phyloP scores from a whole-genome alignment of 2,888 invertebrate genomes.

The Zygogramma bicolorata region DNA sequence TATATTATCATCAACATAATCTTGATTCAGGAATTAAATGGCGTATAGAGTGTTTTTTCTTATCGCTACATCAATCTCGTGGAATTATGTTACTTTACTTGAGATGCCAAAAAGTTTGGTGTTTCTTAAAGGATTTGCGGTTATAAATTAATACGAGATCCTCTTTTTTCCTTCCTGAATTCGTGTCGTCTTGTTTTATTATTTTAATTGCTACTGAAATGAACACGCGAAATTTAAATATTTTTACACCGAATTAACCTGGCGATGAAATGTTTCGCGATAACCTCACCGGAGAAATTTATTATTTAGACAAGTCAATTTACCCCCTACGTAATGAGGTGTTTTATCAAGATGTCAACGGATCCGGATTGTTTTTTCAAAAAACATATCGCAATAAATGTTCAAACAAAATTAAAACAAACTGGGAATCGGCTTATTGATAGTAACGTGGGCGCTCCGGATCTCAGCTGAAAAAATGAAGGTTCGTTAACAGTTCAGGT shows the following conservation, averaged over 20 bases:
- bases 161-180: conserved; percentile 17
- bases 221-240: conserved; percentile 43
- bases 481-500: too few relatives aligned
- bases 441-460: too few relatives aligned
- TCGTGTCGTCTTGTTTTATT: conserved; percentile 33
- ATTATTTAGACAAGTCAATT: conserved; percentile 21
- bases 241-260: conserved; percentile 45
- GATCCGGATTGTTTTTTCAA: too few relatives aligned
- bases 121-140: conserved; percentile 17
- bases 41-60: conserved; percentile 43
- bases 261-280: conserved; percentile 35
- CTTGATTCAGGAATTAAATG: conserved; percentile 38
- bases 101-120: conserved; percentile 36
- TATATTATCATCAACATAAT: conserved; percentile 36
- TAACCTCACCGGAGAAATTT: conserved; percentile 35
- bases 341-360: too few relatives aligned
- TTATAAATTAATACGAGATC: conserved; percentile 25
- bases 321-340: neutral
- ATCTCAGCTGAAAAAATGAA: too few relatives aligned
- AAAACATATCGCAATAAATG: too few relatives aligned
- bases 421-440: too few relatives aligned
- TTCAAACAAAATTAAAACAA: too few relatives aligned
- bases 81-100: conserved; percentile 35
- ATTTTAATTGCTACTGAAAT: conserved; percentile 39
- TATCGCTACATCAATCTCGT: conserved; percentile 45